Evolutionary conservation across 2,113 vertebrate genomes (phyloP).

Genomic region (Cryptoleucopteryx plumbea): DNA sequence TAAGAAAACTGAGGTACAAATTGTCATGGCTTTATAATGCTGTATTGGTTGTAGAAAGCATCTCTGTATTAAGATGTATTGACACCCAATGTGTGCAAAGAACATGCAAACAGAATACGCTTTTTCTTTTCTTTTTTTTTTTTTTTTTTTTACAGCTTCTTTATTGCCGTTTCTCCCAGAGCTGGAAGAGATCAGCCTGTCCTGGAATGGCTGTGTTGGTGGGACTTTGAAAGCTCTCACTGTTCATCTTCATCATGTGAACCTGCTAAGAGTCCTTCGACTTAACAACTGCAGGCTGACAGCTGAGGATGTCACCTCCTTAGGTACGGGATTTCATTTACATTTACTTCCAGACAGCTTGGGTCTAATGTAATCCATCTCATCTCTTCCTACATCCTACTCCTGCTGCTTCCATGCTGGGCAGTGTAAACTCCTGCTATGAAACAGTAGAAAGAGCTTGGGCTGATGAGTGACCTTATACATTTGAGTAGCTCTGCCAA

Average conservation of each 20-base stretch:
- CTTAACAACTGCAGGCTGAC: conserved; percentile 82
- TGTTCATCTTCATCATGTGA: conserved; percentile 73
- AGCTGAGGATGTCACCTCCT: conserved; percentile 72
- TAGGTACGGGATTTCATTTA: conserved; percentile 72
- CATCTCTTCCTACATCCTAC: not conserved
- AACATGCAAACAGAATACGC: not conserved
- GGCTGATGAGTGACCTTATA: not conserved
- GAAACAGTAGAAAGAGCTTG: not conserved
- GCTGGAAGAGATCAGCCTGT: conserved; percentile 84
- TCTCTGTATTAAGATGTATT: not conserved
- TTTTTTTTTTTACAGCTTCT: not conserved
- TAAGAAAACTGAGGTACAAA: not conserved
- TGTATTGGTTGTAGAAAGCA: not conserved
- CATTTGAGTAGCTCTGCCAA: not conserved
- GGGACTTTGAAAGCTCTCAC: conserved; percentile 74
- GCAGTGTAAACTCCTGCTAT: not conserved
- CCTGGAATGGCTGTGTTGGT: conserved; percentile 86
- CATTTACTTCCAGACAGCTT: not conserved
- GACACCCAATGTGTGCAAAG: not conserved
- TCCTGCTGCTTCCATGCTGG: not conserved
- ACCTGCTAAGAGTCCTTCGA: conserved; percentile 74
- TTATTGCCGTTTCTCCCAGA: conserved; percentile 73
- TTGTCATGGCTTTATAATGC: not conserved
- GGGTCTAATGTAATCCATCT: not conserved
- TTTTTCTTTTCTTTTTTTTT: not conserved